A percentile compares a stretch with the other conserved stretches of the same genome.
Evolutionary conservation across 2,888 invertebrate genomes (phyloP).

Genomic region (Scelioninae gen. 1): DNA sequence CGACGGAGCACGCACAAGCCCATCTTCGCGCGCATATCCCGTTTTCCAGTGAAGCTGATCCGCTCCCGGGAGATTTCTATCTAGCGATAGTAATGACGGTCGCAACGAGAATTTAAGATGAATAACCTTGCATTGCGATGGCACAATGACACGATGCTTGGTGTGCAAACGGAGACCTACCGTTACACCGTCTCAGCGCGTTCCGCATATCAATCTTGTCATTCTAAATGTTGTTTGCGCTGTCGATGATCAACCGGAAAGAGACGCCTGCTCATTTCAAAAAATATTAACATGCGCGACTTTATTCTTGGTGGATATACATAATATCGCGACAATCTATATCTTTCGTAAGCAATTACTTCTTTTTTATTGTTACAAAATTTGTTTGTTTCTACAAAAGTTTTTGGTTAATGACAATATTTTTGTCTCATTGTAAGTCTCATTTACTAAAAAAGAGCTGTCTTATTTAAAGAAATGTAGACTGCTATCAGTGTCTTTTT

Average conservation of each 20-base stretch:
- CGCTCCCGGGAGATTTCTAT: constrained; percentile 79
- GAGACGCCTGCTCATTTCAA: constrained; percentile 38
- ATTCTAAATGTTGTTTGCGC: constrained; percentile 59
- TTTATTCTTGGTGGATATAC: no score
- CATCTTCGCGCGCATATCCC: constrained; percentile 71
- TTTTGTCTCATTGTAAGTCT: no score
- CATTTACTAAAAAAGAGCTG: no score
- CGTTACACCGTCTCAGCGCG: constrained; percentile 82
- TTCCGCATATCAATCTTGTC: constrained; percentile 81
- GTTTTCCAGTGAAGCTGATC: constrained; percentile 70
- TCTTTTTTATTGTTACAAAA: no score
- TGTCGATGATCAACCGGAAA: constrained; percentile 69
- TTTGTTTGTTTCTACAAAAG: no score
- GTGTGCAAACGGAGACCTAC: constrained; percentile 81
- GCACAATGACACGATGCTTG: constrained; percentile 81
- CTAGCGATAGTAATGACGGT: constrained; percentile 82
- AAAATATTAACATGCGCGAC: constrained; percentile 54
- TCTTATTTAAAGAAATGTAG: no score
- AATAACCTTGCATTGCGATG: constrained; percentile 84
- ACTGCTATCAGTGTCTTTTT: no score
- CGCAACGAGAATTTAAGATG: constrained; percentile 83
- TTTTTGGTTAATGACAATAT: no score
- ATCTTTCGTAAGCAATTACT: no score
- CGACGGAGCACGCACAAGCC: constrained; percentile 65
- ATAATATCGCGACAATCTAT: no score